These are phyloP conservation scores for Craterocephalus amniculus DNA, from an alignment of 2,797 vertebrate species.

Conservation along the genomic window DNA sequence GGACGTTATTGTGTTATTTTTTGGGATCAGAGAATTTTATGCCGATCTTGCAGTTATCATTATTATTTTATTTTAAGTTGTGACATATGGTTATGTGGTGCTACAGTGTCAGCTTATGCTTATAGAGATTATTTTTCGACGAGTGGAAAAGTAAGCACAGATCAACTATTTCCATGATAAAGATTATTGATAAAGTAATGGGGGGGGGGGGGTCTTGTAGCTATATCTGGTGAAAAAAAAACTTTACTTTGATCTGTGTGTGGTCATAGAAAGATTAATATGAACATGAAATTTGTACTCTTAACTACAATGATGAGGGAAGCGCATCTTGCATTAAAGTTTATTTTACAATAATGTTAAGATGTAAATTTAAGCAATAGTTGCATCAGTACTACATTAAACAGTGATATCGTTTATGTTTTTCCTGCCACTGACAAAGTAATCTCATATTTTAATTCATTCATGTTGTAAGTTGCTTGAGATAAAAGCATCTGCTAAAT, in stretches of 20 bases:
- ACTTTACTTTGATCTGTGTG: background rate
- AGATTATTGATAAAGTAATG: background rate
- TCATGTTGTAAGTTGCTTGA: too few relatives aligned
- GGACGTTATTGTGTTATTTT: background rate
- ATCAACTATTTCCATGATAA: background rate
- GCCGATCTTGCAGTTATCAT: background rate
- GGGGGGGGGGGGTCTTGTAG: too few relatives aligned
- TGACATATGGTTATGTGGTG: conserved; percentile 4
- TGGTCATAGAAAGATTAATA: background rate
- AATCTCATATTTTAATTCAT: background rate
- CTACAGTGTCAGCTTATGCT: background rate
- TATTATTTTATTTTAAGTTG: background rate
- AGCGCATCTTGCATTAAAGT: background rate
- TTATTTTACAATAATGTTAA: background rate
- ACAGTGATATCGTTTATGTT: background rate
- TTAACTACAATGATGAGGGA: background rate
- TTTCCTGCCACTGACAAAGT: background rate
- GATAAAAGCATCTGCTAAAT: too few relatives aligned
- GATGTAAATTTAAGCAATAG: background rate
- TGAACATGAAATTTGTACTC: background rate
- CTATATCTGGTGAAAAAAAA: too few relatives aligned
- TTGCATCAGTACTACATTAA: background rate
- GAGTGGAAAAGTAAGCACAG: background rate
- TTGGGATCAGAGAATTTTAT: background rate
- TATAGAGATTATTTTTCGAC: background rate